Percentiles rank a stretch among this genome's conserved stretches.
Conservation (phyloP, 2,797 vertebrate species). For the Adrianichthys oophorus region DNA sequence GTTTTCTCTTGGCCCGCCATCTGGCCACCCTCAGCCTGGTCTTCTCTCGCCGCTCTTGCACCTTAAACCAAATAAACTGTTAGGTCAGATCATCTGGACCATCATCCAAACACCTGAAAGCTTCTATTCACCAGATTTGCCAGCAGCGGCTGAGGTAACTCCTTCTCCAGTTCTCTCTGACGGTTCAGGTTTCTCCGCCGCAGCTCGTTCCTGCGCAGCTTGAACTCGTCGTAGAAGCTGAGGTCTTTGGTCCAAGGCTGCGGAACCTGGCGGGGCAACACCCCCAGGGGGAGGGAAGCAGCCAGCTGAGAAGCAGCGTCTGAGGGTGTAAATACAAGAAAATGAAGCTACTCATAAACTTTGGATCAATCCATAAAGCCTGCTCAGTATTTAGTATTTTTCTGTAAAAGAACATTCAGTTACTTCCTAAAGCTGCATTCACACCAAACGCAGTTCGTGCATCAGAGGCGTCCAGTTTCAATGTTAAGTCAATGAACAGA, state of each 20-base stretch:
- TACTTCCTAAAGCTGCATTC: no score
- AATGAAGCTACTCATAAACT: no score
- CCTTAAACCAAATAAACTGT: conserved; percentile 22
- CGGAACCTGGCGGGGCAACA: conserved; percentile 38
- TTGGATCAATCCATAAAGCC: no score
- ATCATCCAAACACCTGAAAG: background rate
- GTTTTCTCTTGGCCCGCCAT: conserved; percentile 82
- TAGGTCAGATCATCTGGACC: conserved; percentile 1
- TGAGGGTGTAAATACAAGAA: conserved; percentile 14
- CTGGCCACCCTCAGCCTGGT: conserved; percentile 80
- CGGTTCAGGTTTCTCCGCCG: conserved; percentile 65
- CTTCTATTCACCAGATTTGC: conserved; percentile 66
- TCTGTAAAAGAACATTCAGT: no score
- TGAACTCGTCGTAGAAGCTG: conserved; percentile 77
- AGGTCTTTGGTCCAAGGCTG: conserved; percentile 73
- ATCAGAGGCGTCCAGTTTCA: no score
- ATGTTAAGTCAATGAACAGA: no score
- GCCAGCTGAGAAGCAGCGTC: conserved; percentile 22
- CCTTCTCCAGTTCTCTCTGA: conserved; percentile 77
- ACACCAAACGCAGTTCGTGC: no score
- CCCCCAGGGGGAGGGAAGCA: conserved; percentile 15
- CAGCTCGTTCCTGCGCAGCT: conserved; percentile 73
- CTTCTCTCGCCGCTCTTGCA: conserved; percentile 78
- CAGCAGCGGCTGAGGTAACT: conserved; percentile 79
- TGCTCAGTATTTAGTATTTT: no score